phyloP scores from a whole-genome alignment of 2,888 invertebrate species.

The Platerodrilus igneus region DNA sequence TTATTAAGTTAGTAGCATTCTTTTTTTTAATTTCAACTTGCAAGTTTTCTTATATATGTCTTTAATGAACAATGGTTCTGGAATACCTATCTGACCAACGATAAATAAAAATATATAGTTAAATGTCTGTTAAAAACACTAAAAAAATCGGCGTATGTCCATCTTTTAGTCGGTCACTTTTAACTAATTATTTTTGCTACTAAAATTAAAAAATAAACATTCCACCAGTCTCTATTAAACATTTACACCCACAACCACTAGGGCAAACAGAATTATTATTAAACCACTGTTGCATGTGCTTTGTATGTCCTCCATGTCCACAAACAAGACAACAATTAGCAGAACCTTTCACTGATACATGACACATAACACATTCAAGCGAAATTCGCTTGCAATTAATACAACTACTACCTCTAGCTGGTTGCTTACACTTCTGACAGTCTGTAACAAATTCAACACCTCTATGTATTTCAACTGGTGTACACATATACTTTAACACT shows the following conservation, averaged over 20 bases:
- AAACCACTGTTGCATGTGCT: conserved; percentile 83
- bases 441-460: conserved; percentile 70
- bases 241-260: conserved; percentile 88
- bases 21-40: too few species aligned
- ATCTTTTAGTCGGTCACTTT: too few species aligned
- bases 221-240: conserved; percentile 65
- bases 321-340: conserved; percentile 85
- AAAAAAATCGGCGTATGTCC: too few species aligned
- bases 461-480: conserved; percentile 44
- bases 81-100: too few species aligned
- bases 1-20: too few species aligned
- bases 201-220: conserved; percentile 46
- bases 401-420: conserved; percentile 67
- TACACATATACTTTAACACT: conserved; percentile 61
- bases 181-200: not conserved
- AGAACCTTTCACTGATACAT: conserved; percentile 76
- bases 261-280: conserved; percentile 73
- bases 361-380: conserved; percentile 79
- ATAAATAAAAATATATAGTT: too few species aligned
- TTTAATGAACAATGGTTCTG: too few species aligned
- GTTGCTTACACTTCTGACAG: conserved; percentile 65
- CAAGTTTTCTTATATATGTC: too few species aligned
- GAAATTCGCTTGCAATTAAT: conserved; percentile 66
- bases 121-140: too few species aligned
- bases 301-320: conserved; percentile 89